These are phyloP conservation scores for Pogonocichla stellata DNA, from an alignment of 2,113 vertebrate genomes.

Conservation along the genomic window DNA sequence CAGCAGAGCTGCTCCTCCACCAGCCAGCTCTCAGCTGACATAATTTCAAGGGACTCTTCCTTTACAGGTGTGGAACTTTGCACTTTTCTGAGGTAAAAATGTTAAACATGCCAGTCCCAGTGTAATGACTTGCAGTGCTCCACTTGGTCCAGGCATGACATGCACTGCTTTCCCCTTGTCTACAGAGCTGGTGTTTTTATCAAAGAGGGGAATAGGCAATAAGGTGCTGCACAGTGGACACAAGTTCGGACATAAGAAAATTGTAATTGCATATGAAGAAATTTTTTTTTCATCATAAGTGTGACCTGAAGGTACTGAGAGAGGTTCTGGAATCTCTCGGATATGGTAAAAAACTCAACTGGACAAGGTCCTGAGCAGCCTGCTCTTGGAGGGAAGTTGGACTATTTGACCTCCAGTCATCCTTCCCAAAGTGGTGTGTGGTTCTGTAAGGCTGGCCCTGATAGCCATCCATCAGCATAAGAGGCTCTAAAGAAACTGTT, in stretches of 20 bases:
- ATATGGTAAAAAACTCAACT: neutral
- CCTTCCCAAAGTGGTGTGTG: neutral
- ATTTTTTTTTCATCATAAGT: accelerated
- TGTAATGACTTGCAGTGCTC: neutral
- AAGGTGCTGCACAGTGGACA: neutral
- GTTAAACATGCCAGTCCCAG: neutral
- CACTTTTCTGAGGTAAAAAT: neutral
- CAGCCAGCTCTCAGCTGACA: neutral
- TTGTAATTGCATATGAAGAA: neutral
- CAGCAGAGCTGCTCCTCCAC: neutral
- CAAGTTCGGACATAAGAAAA: neutral
- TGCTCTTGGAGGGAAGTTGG: neutral
- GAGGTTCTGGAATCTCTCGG: neutral
- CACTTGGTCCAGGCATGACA: neutral
- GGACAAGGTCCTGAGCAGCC: neutral
- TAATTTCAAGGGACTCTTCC: neutral
- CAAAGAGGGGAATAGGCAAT: neutral
- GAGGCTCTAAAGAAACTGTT: neutral
- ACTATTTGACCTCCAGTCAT: neutral
- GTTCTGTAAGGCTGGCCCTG: neutral
- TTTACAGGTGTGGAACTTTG: neutral
- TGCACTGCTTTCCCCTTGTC: neutral
- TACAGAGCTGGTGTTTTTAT: neutral
- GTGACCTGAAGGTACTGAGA: neutral
- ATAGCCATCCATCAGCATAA: neutral